Evolutionary conservation across 2,888 invertebrate genomes (phyloP).

Genomic region (Pachydiplax longipennis): DNA sequence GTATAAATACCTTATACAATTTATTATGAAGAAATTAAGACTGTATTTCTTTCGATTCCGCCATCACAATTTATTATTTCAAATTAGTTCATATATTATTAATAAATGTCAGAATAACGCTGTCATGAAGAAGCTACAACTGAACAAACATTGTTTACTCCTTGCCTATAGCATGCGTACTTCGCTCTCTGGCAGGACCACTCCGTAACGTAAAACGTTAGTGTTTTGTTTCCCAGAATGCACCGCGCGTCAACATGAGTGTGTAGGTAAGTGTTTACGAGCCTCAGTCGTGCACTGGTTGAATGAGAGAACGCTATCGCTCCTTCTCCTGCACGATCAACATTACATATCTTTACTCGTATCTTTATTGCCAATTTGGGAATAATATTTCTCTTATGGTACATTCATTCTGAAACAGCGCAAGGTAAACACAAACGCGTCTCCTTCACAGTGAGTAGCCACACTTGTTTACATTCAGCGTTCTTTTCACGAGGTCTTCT

Average conservation of each 20-base stretch:
- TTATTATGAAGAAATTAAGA: no score
- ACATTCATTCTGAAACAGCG: constrained; percentile 45
- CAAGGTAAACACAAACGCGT: constrained; percentile 46
- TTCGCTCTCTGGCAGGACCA: not conserved
- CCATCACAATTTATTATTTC: no score
- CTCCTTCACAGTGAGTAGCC: constrained; percentile 35
- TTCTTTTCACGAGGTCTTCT: not conserved
- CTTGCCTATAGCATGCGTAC: not conserved
- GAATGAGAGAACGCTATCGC: constrained; percentile 13
- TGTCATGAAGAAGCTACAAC: no score
- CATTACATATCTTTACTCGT: constrained; percentile 24
- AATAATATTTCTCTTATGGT: constrained; percentile 40
- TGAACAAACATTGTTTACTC: not conserved
- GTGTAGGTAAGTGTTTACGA: constrained; percentile 48
- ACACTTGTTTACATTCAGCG: constrained; percentile 23
- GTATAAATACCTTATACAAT: no score
- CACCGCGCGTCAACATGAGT: constrained; percentile 48
- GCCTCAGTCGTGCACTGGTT: constrained; percentile 37
- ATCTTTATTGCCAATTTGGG: not conserved
- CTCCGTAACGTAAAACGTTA: constrained; percentile 6
- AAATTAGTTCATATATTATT: no score
- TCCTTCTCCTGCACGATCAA: not conserved
- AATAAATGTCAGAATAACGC: no score
- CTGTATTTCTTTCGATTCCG: no score
- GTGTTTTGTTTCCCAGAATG: constrained; percentile 46